Base-by-base conservation (phyloP, 2,888 invertebrate genomes). In the Drosophila robusta region DNA sequence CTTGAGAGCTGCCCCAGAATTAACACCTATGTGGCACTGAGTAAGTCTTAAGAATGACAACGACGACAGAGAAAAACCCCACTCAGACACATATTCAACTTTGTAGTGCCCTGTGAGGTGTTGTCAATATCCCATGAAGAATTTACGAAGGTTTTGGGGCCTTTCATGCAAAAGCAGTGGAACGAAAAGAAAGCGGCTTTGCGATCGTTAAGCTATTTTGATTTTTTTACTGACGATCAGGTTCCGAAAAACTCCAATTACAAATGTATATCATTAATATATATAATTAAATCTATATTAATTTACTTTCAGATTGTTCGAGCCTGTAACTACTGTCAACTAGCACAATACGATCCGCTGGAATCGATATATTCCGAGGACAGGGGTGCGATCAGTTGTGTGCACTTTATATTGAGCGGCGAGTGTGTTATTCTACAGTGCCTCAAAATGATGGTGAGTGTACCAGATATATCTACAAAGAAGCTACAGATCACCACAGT, bases 81-180 rank as follows among this genome's bases (percentile, higher is more conserved):
- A 38, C 0, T 29, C 7, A 29, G 2, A 34, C 2, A 29, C 16
- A 18, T 12, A 6, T 14, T 4, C 1, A 1, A n/a, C n/a, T 29
- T 18, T n/a, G 22, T 2, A 69, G 71, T 44, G 0, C 22, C 64
- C 75, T 94, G 95, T 72, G 96, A 96, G 90, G 90, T 96, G 34
- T 89, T 96, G 52, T 93, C 93, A 38, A 90, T 96, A 55, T 93
- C 93, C 90, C 94, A 94, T 65, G 93, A 56, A 4, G 94, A 95
- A 78, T 96, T 96, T 80, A 70, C 81, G 29, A 7, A 0, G 2
- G 71, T 91, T 24, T 70, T 92, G 32, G 79, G 84, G 2, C 84
- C 86, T 1, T 80, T 68, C 38, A 88, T 92, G 91, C 64, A 78
- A 61, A 84, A 86, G 34, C 85, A 89, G 66, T 91, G 92, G 91